phyloP scores from a whole-genome alignment of 2,113 vertebrate genomes.

The Pogonocichla stellata region DNA sequence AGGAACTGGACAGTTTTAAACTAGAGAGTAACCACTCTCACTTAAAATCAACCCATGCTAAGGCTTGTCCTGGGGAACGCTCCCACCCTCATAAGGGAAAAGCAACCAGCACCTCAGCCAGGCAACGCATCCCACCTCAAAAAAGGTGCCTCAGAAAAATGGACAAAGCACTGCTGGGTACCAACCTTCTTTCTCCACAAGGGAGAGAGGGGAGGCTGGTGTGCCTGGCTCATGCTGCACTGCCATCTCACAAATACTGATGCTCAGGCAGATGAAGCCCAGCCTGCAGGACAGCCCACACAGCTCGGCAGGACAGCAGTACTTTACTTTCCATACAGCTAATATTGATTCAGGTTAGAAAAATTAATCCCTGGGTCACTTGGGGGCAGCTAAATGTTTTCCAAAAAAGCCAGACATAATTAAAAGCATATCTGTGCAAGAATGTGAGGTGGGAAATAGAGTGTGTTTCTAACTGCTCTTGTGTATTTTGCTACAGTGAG shows the following conservation, averaged over 20 bases:
- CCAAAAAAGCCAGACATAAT: not conserved
- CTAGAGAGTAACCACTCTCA: not conserved
- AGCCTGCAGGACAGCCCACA: not conserved
- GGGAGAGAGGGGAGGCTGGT: not conserved
- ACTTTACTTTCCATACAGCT: not conserved
- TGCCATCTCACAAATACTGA: not conserved
- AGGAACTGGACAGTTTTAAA: not conserved
- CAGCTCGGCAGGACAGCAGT: fast-evolving
- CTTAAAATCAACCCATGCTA: not conserved
- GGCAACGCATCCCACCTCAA: fast-evolving
- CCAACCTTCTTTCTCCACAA: not conserved
- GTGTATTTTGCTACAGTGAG: not conserved
- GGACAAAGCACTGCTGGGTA: not conserved
- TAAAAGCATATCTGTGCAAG: not conserved
- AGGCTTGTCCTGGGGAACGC: not conserved
- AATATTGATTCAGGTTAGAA: not conserved
- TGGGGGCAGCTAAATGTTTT: not conserved
- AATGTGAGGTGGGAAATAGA: not conserved
- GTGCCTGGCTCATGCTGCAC: fast-evolving
- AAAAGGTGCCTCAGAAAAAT: not conserved
- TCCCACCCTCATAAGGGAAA: not conserved
- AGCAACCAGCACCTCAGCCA: not conserved
- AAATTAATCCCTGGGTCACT: not conserved
- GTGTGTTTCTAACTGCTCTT: not conserved
- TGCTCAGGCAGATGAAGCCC: not conserved